Conservation (phyloP, 2,888 invertebrate genomes). For the Harmothoe impar region DNA sequence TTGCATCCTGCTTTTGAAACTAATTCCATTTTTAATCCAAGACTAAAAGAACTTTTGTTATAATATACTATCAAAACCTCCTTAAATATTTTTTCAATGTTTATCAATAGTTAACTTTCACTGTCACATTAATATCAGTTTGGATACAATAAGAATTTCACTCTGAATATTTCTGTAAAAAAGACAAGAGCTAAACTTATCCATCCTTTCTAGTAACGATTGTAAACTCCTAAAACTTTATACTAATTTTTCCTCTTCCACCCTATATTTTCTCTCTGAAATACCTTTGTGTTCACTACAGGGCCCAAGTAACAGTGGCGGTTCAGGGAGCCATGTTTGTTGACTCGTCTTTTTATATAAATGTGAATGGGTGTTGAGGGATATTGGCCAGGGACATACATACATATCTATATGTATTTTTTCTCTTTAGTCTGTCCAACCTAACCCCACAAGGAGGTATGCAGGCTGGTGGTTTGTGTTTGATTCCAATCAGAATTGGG, state of each 20-base stretch:
- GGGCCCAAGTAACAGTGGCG: constrained; percentile 58
- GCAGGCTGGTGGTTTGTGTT: constrained; percentile 37
- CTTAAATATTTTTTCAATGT: no score
- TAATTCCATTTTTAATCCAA: no score
- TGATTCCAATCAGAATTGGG: background rate
- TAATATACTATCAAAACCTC: no score
- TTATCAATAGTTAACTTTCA: no score
- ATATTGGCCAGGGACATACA: constrained; percentile 22
- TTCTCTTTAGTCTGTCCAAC: constrained; percentile 41
- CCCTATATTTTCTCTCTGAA: background rate
- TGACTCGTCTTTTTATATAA: constrained; percentile 15
- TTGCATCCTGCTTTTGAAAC: no score
- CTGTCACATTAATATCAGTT: no score
- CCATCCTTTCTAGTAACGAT: background rate
- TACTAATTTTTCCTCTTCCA: constrained; percentile 38
- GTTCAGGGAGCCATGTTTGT: constrained; percentile 19
- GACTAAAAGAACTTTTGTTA: no score
- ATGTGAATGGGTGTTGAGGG: constrained; percentile 58
- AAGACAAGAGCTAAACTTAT: background rate
- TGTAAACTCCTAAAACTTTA: background rate
- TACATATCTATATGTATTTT: background rate
- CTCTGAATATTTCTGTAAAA: background rate
- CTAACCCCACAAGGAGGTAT: constrained; percentile 27
- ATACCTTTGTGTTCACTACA: constrained; percentile 50
- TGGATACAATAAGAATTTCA: background rate